Evolutionary conservation across 2,113 vertebrate genomes (phyloP).

Genomic region (Sapajus apella): DNA sequence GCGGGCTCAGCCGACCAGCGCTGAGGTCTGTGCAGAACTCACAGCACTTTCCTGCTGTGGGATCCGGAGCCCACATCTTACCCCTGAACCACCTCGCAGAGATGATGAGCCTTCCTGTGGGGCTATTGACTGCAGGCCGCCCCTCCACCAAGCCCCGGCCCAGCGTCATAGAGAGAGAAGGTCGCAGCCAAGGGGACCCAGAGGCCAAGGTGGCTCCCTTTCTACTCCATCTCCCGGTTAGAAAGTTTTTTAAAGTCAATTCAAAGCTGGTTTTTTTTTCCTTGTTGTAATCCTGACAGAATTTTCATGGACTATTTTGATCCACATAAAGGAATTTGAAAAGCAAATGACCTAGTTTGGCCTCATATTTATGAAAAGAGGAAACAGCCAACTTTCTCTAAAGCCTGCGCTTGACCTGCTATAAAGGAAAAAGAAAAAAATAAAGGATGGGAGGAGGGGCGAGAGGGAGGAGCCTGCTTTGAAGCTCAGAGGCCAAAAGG

Average conservation of each 20-base stretch:
- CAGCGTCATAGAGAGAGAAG: neutral
- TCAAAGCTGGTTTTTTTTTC: neutral
- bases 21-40: no score
- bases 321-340: neutral
- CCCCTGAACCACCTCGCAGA: neutral
- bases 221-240: neutral
- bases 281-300: neutral
- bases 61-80: neutral
- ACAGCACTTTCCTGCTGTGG: neutral
- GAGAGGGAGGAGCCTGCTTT: neutral
- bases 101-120: rapidly evolving
- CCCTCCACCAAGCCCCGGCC: neutral
- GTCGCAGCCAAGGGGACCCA: neutral
- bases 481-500: neutral
- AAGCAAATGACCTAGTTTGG: neutral
- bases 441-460: neutral
- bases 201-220: neutral
- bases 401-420: constrained; percentile 34
- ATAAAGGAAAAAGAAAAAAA: neutral
- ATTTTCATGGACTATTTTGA: neutral
- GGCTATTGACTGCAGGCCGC: no score
- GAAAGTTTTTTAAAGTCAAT: neutral
- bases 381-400: constrained; percentile 8
- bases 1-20: neutral
- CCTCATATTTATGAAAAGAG: constrained; percentile 19